A percentile compares a stretch with the other conserved stretches of the same genome.
These are phyloP conservation scores for Opisthograptis luteolata DNA, from an alignment of 2,888 invertebrate genomes.

Conservation along the genomic window DNA sequence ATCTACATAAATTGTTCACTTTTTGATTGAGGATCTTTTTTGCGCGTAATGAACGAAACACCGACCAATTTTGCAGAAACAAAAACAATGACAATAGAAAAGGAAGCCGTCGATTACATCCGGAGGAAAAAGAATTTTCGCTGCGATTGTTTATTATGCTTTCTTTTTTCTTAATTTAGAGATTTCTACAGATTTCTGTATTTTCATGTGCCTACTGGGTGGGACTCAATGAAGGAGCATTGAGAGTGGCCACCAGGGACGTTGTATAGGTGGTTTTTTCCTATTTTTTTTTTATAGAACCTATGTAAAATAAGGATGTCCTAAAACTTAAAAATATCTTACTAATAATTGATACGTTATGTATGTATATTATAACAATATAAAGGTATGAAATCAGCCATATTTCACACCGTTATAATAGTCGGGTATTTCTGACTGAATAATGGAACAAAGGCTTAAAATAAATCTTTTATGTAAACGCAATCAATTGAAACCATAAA, in stretches of 20 bases:
- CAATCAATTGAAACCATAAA: conserved; percentile 43
- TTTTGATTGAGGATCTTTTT: conserved; percentile 50
- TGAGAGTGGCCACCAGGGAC: too few relatives aligned
- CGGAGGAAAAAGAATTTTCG: conserved; percentile 13
- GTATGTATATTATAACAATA: too few relatives aligned
- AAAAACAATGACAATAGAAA: conserved; percentile 15
- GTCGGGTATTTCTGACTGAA: not conserved
- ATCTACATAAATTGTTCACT: conserved; percentile 48
- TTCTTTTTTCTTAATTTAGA: conserved; percentile 1
- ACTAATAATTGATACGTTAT: too few relatives aligned
- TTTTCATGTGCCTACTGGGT: too few relatives aligned
- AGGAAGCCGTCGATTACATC: conserved; percentile 6
- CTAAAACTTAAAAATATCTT: too few relatives aligned
- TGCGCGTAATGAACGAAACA: conserved; percentile 26
- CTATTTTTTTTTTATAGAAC: too few relatives aligned
- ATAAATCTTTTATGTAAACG: conserved; percentile 37
- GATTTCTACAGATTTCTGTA: not conserved
- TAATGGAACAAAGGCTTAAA: conserved; percentile 31
- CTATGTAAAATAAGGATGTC: too few relatives aligned
- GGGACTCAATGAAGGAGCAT: too few relatives aligned
- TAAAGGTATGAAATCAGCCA: too few relatives aligned
- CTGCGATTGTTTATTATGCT: conserved; percentile 4
- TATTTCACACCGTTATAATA: not conserved
- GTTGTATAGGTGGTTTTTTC: too few relatives aligned
- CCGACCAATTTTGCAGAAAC: conserved; percentile 32